A percentile compares a stretch with the other conserved stretches of the same genome.
Evolutionary conservation across 2,888 invertebrate genomes (phyloP).

Genomic region (Brachypterus glaber): DNA sequence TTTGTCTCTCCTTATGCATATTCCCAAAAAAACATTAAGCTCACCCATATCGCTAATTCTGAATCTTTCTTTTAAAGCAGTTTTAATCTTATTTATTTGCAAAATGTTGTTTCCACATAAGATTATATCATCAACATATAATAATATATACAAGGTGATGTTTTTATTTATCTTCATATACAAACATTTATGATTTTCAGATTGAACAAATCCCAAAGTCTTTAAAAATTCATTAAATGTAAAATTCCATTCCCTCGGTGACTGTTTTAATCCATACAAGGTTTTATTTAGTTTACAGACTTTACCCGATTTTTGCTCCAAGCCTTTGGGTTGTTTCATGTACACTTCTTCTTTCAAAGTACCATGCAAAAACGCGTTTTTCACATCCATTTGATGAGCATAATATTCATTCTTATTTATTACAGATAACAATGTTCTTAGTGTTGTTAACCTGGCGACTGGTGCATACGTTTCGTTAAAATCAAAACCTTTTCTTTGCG

Average conservation of each 20-base stretch:
- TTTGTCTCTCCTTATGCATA: slow-evolving; percentile 18
- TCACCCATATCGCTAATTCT: slow-evolving; percentile 24
- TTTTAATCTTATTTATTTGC: slow-evolving; percentile 1
- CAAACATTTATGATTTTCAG: slow-evolving; percentile 16
- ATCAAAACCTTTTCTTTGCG: slow-evolving; percentile 15
- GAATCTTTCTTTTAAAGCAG: slow-evolving; percentile 14
- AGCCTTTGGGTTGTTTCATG: slow-evolving; percentile 15
- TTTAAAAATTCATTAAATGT: slow-evolving; percentile 15
- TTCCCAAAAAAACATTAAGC: slow-evolving; percentile 22
- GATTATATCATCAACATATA: slow-evolving; percentile 18
- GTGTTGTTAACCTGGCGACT: slow-evolving; percentile 12
- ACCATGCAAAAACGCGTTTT: slow-evolving; percentile 14
- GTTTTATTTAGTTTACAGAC: slow-evolving; percentile 13
- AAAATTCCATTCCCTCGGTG: slow-evolving; percentile 14
- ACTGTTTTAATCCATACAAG: slow-evolving; percentile 15
- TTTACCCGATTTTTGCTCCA: slow-evolving; percentile 6
- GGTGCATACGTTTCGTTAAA: slow-evolving; percentile 9
- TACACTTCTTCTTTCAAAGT: slow-evolving; percentile 11
- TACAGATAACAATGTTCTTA: slow-evolving; percentile 9
- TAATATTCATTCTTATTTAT: slow-evolving; percentile 8
- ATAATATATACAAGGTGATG: slow-evolving; percentile 12
- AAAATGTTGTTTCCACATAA: slow-evolving; percentile 7
- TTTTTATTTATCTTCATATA: slow-evolving; percentile 9
- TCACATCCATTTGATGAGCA: slow-evolving; percentile 13
- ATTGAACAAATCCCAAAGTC: slow-evolving; percentile 11